Conservation (phyloP, 2,888 invertebrate species). For the Hirtodrosophila trivittata region DNA sequence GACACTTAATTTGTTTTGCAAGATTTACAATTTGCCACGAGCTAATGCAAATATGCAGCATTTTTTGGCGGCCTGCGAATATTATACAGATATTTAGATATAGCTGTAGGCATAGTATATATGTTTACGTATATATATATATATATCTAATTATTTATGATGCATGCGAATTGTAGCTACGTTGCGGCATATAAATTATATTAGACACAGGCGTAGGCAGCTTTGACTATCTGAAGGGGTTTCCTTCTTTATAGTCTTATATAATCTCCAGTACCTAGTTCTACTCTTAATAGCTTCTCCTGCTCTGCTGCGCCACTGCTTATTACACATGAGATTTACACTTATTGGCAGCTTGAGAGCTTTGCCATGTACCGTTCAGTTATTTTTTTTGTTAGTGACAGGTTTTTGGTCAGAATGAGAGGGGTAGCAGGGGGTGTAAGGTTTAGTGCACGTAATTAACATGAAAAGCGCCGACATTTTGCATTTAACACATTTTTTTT, state of each 20-base stretch:
- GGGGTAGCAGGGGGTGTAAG: background rate
- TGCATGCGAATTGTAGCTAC: conserved; percentile 58
- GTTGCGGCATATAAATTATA: conserved; percentile 70
- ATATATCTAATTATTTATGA: conserved; percentile 53
- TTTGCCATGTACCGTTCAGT: conserved; percentile 18
- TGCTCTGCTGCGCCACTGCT: background rate
- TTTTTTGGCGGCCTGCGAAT: conserved; percentile 28
- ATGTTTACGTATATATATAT: conserved; percentile 2
- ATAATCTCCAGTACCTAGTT: too few relatives aligned
- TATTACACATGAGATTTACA: conserved; percentile 29
- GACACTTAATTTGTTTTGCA: conserved; percentile 56
- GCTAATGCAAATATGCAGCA: conserved; percentile 47
- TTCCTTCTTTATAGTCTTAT: too few relatives aligned
- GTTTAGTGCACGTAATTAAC: conserved; percentile 52
- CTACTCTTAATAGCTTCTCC: too few relatives aligned
- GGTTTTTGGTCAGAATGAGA: background rate
- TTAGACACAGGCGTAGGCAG: conserved; percentile 31
- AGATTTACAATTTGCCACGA: conserved; percentile 55
- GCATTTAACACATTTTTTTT: conserved; percentile 23
- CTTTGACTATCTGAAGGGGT: too few relatives aligned
- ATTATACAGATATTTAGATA: conserved; percentile 22
- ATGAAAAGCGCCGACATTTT: conserved; percentile 69
- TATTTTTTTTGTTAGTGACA: background rate
- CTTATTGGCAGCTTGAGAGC: conserved; percentile 61
- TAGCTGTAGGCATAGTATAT: background rate